Percentiles rank a stretch among this genome's conserved stretches.
Conservation (phyloP, 2,797 vertebrate species). For the Antennarius maculatus region DNA sequence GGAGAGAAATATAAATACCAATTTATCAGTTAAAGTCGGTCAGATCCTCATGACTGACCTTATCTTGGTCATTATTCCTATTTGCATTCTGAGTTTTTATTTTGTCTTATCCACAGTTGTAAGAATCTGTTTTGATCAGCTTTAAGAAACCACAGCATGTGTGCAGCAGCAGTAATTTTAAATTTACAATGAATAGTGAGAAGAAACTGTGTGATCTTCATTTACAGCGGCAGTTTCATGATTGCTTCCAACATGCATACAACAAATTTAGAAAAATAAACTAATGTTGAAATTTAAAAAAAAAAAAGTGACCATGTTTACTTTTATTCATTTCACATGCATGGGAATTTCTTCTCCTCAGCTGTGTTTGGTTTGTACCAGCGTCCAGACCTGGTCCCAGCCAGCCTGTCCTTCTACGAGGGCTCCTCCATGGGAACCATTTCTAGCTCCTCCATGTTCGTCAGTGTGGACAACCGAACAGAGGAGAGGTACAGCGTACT, state of each 20-base stretch:
- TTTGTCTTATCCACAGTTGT: neutral
- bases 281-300: no score
- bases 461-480: slow-evolving; percentile 72
- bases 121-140: slow-evolving; percentile 3
- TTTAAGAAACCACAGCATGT: neutral
- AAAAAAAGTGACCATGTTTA: neutral
- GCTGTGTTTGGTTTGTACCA: slow-evolving; percentile 73
- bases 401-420: slow-evolving; percentile 70
- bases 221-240: neutral
- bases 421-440: slow-evolving; percentile 81
- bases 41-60: neutral
- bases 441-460: slow-evolving; percentile 78
- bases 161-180: neutral
- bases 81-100: neutral
- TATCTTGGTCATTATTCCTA: slow-evolving; percentile 1
- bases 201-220: neutral
- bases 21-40: slow-evolving; percentile 10
- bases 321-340: neutral
- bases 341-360: slow-evolving; percentile 33
- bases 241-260: neutral
- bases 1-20: neutral
- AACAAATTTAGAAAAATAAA: neutral
- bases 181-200: neutral
- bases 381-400: slow-evolving; percentile 75
- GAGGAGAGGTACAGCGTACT: slow-evolving; percentile 60